Evolutionary conservation across 1,140 invertebrate species (phyloP).

Genomic region (Samia ricini): DNA sequence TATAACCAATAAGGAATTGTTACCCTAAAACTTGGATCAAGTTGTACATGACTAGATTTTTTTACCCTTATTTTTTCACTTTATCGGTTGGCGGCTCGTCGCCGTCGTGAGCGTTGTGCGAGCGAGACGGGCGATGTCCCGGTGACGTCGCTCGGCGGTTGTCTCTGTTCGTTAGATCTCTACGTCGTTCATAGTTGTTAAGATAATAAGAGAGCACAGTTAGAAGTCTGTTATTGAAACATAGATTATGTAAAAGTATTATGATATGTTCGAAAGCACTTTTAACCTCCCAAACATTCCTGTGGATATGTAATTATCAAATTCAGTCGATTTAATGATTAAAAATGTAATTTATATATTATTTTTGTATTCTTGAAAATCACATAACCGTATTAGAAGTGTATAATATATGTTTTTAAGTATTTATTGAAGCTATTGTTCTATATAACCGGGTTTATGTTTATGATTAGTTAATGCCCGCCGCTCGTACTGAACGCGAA

Average conservation of each 20-base stretch:
- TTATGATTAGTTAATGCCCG: neutral
- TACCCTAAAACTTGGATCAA: slow-evolving; percentile 2
- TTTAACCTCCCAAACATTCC: neutral
- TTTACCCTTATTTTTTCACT: slow-evolving; percentile 16
- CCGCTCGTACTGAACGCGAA: neutral
- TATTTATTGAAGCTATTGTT: neutral
- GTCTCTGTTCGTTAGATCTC: neutral
- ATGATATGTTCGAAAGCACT: neutral
- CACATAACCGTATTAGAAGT: neutral
- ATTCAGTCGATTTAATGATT: neutral
- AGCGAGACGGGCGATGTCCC: neutral
- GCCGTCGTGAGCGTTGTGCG: neutral
- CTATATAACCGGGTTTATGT: neutral
- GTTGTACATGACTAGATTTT: slow-evolving; percentile 17
- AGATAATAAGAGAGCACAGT: neutral
- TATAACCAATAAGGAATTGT: neutral
- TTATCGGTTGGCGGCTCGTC: neutral
- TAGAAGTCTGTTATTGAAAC: neutral
- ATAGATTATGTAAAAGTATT: neutral
- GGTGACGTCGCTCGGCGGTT: neutral
- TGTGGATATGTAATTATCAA: neutral
- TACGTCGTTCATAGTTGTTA: neutral
- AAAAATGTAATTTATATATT: neutral
- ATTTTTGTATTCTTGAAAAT: neutral
- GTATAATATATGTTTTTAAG: neutral